Evolutionary conservation across 2,888 invertebrate genomes (phyloP).

Genomic region (Tridacna crocea): DNA sequence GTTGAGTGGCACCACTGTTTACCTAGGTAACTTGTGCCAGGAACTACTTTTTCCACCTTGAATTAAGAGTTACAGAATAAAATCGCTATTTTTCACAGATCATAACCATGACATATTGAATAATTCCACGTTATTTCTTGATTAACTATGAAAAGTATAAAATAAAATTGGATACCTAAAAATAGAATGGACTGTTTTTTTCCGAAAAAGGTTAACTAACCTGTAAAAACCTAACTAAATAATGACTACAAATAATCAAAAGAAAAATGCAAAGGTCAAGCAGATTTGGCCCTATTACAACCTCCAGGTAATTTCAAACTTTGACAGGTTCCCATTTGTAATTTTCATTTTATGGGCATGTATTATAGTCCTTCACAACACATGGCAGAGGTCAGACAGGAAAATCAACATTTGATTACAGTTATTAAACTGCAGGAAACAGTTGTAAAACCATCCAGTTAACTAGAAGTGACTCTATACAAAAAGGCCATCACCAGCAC

Average conservation of each 20-base stretch:
- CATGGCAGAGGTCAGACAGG: slow-evolving; percentile 27
- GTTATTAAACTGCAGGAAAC: slow-evolving; percentile 30
- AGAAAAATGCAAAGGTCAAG: slow-evolving; percentile 7
- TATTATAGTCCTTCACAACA: slow-evolving; percentile 14
- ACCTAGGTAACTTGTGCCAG: too few species aligned
- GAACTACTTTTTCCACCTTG: too few species aligned
- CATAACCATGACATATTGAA: too few species aligned
- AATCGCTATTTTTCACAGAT: too few species aligned
- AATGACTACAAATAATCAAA: slow-evolving; percentile 5
- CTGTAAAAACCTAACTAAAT: background rate
- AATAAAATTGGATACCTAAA: too few species aligned
- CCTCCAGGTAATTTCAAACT: slow-evolving; percentile 16
- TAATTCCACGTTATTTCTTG: too few species aligned
- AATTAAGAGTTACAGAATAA: too few species aligned
- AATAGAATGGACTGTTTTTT: too few species aligned
- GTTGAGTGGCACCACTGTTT: too few species aligned
- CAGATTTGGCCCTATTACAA: slow-evolving; percentile 8
- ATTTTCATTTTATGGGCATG: slow-evolving; percentile 28
- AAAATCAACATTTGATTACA: slow-evolving; percentile 26
- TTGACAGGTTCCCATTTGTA: slow-evolving; percentile 22
- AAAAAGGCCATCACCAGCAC: slow-evolving; percentile 22
- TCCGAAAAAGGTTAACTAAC: background rate
- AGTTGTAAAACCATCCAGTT: slow-evolving; percentile 17
- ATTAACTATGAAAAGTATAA: too few species aligned
- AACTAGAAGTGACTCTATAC: slow-evolving; percentile 22